Base-by-base conservation (phyloP, 2,797 vertebrate species). In the Cirrhinus molitorella region DNA sequence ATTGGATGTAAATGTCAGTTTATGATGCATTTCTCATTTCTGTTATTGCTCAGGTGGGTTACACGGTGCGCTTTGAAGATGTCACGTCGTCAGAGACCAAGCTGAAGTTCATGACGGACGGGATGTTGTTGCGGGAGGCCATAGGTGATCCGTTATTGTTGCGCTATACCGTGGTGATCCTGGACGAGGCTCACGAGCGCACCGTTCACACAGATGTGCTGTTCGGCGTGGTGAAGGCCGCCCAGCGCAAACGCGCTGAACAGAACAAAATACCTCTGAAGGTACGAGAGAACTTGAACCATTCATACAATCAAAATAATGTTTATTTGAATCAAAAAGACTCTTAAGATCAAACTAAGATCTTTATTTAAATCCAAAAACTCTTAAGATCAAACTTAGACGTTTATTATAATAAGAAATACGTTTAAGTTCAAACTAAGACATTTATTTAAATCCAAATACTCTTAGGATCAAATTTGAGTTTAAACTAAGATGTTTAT, bases 181-280 rank as follows among this genome's bases (percentile, higher is more conserved):
- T 99, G 92, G 98, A 99, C 0, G 98, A 99, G 86, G 97, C 98
- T 79, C 98, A 99, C 0, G 98, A 99, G 88, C 96, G 98, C 88
- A 98, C 98, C 0, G 90, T 99, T 74, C 98, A 99, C 89, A 99
- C 98, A 0, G 98, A 99, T 0, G 97, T 99, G 28, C 96, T 99
- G 71, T 98, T 99, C 0, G 98, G 98, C 0, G 97, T 99, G 86
- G 97, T 98, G 51, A 99, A 99, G 90, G 88, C 92, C 0, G 98
- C 98, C 0, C 98, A 99, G 63, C 95, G 93, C 90, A 94, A 94
- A 74, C 94, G 98, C 13, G 95, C 90, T 85, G 96, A 97, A 0
- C 93, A 95, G 34, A 95, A 94, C 80, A 98, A 96, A 84, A 85
- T 94, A 61, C 96, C 96, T 0, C 91, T 99, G 16, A 98, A 97